Percentiles rank a stretch among this genome's conserved stretches.
phyloP scores from a whole-genome alignment of 2,113 vertebrate species.

The Rana temporaria region DNA sequence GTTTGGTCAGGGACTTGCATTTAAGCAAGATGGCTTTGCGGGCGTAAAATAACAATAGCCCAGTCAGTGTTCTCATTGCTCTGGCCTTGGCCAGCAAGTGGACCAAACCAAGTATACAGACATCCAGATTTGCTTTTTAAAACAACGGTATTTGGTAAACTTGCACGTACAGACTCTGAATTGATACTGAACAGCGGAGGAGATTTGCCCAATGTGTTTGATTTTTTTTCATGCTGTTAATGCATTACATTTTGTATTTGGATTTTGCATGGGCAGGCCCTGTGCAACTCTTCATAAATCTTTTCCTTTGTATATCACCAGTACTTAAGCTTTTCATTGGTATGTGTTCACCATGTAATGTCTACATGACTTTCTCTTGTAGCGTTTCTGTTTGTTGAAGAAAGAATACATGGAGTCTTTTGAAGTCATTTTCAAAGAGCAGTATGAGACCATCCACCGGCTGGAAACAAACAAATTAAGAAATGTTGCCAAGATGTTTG shows the following conservation, averaged over 20 bases:
- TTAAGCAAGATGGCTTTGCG: too few relatives aligned
- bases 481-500: conserved; percentile 96
- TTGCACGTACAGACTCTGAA: too few relatives aligned
- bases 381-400: conserved; percentile 97
- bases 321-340: conserved; percentile 11
- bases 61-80: too few relatives aligned
- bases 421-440: conserved; percentile 94
- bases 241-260: not conserved
- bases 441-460: conserved; percentile 96
- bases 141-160: too few relatives aligned
- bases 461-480: conserved; percentile 97
- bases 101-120: too few relatives aligned
- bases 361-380: conserved; percentile 55
- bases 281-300: not conserved
- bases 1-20: too few relatives aligned
- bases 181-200: too few relatives aligned
- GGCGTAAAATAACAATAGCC: too few relatives aligned
- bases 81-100: too few relatives aligned
- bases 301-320: not conserved
- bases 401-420: conserved; percentile 99
- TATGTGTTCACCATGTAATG: not conserved
- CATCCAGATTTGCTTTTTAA: too few relatives aligned
- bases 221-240: too few relatives aligned
- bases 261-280: not conserved
- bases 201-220: too few relatives aligned